Conservation (phyloP, 1,140 invertebrate genomes). For the Pantala flavescens region DNA sequence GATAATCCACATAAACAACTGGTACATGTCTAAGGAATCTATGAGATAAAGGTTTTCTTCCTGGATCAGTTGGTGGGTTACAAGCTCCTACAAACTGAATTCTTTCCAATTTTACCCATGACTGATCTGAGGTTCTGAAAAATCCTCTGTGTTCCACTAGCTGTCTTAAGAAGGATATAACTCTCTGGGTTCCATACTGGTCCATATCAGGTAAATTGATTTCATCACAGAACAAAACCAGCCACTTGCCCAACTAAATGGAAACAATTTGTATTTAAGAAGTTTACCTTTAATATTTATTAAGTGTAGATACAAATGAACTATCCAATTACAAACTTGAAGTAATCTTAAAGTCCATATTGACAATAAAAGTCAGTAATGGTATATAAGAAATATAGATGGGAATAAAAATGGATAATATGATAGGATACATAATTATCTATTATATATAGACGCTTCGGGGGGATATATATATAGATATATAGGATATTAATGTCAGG, state of each 20-base stretch:
- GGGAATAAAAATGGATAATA: too few relatives aligned
- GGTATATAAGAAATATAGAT: too few relatives aligned
- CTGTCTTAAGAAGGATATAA: conserved; percentile 96
- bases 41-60: conserved; percentile 93
- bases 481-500: too few relatives aligned
- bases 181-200: conserved; percentile 94
- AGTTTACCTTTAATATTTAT: conserved; percentile 11
- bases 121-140: conserved; percentile 86
- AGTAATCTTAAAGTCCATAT: too few relatives aligned
- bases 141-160: conserved; percentile 91
- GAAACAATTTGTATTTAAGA: not conserved
- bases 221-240: conserved; percentile 99
- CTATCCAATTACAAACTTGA: too few relatives aligned
- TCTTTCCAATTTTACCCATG: conserved; percentile 92
- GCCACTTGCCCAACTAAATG: conserved; percentile 86
- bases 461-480: too few relatives aligned
- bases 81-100: conserved; percentile 99
- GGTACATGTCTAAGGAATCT: conserved; percentile 90
- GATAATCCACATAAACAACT: conserved; percentile 99
- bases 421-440: too few relatives aligned
- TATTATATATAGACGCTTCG: too few relatives aligned
- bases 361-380: too few relatives aligned
- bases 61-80: conserved; percentile 99
- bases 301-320: not conserved
- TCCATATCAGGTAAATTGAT: conserved; percentile 99